These are phyloP conservation scores for Drymodes brunneopygia DNA, from an alignment of 2,113 vertebrate species.

Conservation along the genomic window DNA sequence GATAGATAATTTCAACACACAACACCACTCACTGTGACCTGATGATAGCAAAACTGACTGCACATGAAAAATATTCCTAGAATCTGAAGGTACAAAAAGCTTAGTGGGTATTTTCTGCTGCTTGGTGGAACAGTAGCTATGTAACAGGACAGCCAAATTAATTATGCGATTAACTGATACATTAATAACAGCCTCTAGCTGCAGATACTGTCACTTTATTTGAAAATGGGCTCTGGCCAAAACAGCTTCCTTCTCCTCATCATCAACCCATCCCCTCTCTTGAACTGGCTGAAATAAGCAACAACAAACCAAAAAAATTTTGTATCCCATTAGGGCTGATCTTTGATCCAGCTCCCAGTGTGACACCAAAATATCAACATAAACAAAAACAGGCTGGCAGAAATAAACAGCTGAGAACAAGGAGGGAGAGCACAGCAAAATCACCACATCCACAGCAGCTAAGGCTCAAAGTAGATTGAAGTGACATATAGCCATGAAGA, in stretches of 20 bases:
- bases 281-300: not conserved
- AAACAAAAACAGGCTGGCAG: not conserved
- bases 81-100: not conserved
- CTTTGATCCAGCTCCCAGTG: not conserved
- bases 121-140: not conserved
- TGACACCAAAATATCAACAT: not conserved
- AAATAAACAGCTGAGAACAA: not conserved
- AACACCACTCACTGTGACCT: not conserved
- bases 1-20: not conserved
- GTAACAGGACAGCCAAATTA: not conserved
- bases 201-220: not conserved
- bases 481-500: not conserved
- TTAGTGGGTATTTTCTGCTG: not conserved
- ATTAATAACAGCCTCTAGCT: not conserved
- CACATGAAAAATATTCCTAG: not conserved
- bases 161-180: not conserved
- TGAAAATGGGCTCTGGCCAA: not conserved
- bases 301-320: not conserved
- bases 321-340: not conserved
- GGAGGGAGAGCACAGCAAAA: not conserved
- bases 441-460: fast-evolving
- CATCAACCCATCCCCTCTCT: not conserved
- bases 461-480: not conserved
- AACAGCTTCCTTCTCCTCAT: not conserved
- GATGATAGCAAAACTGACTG: not conserved